Evolutionary conservation across 2,888 invertebrate genomes (phyloP).

Genomic region (Artemia sinica): DNA sequence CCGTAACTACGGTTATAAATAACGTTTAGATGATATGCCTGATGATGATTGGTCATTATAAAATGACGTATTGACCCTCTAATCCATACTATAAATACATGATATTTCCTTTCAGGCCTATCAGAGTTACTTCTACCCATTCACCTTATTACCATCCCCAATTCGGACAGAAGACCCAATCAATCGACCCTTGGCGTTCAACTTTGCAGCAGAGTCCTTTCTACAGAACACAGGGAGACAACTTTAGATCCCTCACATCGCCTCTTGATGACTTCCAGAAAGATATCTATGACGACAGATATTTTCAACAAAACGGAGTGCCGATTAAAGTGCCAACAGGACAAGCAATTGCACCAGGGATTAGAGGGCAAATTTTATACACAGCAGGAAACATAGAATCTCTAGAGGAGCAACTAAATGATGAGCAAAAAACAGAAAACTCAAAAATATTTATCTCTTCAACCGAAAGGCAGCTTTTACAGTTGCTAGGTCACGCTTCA

Average conservation of each 20-base stretch:
- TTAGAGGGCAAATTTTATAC: slow-evolving; percentile 7
- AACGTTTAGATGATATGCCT: too few species aligned
- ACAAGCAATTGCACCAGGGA: slow-evolving; percentile 1
- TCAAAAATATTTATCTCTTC: not conserved
- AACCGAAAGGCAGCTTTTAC: slow-evolving; percentile 9
- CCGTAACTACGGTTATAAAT: too few species aligned
- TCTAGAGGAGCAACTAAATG: not conserved
- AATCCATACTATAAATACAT: too few species aligned
- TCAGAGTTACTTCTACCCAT: too few species aligned
- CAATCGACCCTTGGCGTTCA: not conserved
- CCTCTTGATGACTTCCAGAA: not conserved
- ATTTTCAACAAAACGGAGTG: not conserved
- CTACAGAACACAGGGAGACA: not conserved
- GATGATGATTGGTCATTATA: too few species aligned
- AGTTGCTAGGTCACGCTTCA: slow-evolving; percentile 1
- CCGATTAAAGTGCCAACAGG: slow-evolving; percentile 7
- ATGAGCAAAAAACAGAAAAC: not conserved
- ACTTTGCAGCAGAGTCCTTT: not conserved
- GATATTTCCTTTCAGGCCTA: not conserved
- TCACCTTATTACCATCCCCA: slow-evolving; percentile 8
- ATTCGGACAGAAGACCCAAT: not conserved
- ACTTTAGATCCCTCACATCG: not conserved
- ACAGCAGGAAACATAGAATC: slow-evolving; percentile 1
- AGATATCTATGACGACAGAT: not conserved
- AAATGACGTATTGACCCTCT: too few species aligned